Conservation (phyloP, 2,888 invertebrate species). For the Athalia circularis region DNA sequence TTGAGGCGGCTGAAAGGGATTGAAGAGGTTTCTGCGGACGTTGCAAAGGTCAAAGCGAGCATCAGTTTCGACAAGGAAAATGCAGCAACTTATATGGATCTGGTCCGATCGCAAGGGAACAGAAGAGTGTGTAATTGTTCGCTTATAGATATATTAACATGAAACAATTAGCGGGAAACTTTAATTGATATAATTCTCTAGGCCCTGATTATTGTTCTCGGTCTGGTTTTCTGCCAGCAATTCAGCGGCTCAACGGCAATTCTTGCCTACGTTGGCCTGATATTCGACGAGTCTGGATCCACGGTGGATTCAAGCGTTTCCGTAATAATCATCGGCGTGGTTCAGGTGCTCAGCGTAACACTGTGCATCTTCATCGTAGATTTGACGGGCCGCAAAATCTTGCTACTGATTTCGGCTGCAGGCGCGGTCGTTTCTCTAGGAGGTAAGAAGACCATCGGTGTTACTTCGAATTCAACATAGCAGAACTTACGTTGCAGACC, state of each 20-base stretch:
- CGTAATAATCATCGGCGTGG: constrained; percentile 40
- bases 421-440: constrained; percentile 22
- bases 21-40: constrained; percentile 34
- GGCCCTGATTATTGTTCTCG: constrained; percentile 37
- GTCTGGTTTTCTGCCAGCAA: constrained; percentile 50
- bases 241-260: constrained; percentile 46
- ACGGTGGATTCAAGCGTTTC: not conserved
- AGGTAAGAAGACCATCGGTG: constrained; percentile 8
- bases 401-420: constrained; percentile 44
- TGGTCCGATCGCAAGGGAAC: not conserved
- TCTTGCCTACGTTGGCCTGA: constrained; percentile 9
- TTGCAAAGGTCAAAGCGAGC: constrained; percentile 39
- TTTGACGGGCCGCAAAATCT: constrained; percentile 50
- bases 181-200: not conserved
- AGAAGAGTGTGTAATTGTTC: not conserved
- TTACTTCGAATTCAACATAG: not conserved
- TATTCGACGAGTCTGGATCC: constrained; percentile 10
- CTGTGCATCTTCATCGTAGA: constrained; percentile 40
- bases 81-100: constrained; percentile 16
- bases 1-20: constrained; percentile 48
- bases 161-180: no score
- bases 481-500: not conserved
- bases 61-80: constrained; percentile 10
- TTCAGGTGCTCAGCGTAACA: not conserved
- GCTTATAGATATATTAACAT: not conserved